phyloP scores from a whole-genome alignment of 2,888 invertebrate species.

The Cataglyphis altisquamis region DNA sequence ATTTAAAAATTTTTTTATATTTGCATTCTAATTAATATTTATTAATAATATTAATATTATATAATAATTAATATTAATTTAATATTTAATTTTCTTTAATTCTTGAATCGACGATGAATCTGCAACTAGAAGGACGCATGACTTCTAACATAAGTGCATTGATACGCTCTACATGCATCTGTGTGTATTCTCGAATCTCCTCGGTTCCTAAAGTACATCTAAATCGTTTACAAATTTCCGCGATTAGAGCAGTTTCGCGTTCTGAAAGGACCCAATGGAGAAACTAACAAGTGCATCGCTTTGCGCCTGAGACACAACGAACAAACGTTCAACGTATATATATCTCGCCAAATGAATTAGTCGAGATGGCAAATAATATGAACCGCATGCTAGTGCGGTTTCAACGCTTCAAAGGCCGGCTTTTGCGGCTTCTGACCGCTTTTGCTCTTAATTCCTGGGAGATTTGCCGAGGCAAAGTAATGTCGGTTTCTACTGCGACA shows the following conservation, averaged over 20 bases:
- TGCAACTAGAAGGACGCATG: not conserved
- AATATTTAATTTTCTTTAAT: not conserved
- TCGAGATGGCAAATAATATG: conserved; percentile 37
- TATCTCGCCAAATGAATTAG: conserved; percentile 48
- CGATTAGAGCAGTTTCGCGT: not conserved
- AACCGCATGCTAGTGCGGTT: conserved; percentile 23
- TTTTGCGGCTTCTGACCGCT: conserved; percentile 53
- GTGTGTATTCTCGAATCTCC: not conserved
- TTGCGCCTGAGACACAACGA: conserved; percentile 8
- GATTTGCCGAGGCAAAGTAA: conserved; percentile 62
- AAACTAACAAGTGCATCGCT: conserved; percentile 17
- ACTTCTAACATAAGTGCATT: not conserved
- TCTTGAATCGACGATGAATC: not conserved
- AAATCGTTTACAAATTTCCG: conserved; percentile 22
- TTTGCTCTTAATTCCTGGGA: conserved; percentile 67
- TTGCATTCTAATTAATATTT: no score
- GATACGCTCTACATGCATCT: not conserved
- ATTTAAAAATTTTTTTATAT: no score
- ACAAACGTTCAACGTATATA: conserved; percentile 6
- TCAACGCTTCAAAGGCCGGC: conserved; percentile 32
- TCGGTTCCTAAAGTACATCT: not conserved
- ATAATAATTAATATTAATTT: no score
- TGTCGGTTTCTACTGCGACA: conserved; percentile 37
- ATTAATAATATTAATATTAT: no score
- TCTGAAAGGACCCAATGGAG: not conserved